These are phyloP conservation scores for Amphipyra tragopoginis DNA, from an alignment of 2,888 invertebrate species.

Conservation along the genomic window DNA sequence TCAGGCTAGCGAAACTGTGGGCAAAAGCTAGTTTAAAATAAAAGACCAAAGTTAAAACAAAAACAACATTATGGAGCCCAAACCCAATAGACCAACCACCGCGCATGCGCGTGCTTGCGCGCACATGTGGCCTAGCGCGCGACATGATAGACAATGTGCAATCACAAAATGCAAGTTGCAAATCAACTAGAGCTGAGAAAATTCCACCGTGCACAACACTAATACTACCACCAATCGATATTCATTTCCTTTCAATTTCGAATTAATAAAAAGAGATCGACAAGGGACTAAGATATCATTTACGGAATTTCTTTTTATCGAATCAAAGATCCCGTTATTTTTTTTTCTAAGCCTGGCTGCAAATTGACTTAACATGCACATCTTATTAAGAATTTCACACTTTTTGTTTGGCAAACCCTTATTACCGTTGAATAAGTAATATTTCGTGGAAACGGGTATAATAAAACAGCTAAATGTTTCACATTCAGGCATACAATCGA, in stretches of 20 bases:
- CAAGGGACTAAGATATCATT: conserved; percentile 25
- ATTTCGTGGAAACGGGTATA: conserved; percentile 46
- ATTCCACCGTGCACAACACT: not conserved
- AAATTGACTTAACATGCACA: conserved; percentile 33
- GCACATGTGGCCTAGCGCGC: no score
- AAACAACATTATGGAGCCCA: no score
- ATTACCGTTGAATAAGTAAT: conserved; percentile 49
- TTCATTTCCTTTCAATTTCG: conserved; percentile 4
- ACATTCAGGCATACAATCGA: conserved; percentile 1
- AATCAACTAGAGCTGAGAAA: not conserved
- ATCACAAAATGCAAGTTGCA: no score
- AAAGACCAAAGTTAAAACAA: no score
- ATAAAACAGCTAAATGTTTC: conserved; percentile 27
- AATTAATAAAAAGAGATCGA: conserved; percentile 7
- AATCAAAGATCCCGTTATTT: conserved; percentile 13
- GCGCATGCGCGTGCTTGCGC: no score
- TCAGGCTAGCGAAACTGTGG: no score
- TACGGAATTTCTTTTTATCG: conserved; percentile 19
- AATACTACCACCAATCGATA: not conserved
- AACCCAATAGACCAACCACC: no score
- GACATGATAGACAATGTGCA: no score
- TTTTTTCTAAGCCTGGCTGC: conserved; percentile 33
- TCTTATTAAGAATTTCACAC: conserved; percentile 48
- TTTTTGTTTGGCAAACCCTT: conserved; percentile 36
- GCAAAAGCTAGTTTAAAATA: no score